Percentiles rank a stretch among this genome's conserved stretches.
phyloP scores from a whole-genome alignment of 1,140 invertebrate species.

The Dolichoris vasculosae region DNA sequence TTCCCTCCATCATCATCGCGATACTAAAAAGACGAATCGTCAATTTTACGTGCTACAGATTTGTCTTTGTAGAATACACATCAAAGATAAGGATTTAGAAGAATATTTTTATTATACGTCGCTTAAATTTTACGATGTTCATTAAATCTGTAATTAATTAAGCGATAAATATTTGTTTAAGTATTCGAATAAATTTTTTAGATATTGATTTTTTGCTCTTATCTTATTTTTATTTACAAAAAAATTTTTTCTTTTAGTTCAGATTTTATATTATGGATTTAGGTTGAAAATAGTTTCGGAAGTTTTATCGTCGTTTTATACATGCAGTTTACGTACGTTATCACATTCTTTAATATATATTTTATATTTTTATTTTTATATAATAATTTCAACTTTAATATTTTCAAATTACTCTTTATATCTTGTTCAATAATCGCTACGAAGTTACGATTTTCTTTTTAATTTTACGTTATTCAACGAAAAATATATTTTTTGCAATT shows the following conservation, averaged over 20 bases:
- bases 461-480: too few species aligned
- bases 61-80: not conserved
- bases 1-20: not conserved
- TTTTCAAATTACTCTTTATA: too few species aligned
- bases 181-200: not conserved
- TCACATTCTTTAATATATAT: not conserved
- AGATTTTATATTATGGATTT: too few species aligned
- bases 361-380: too few species aligned
- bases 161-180: too few species aligned
- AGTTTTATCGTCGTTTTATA: not conserved
- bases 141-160: not conserved
- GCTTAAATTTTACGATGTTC: not conserved
- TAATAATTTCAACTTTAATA: too few species aligned
- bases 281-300: not conserved
- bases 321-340: too few species aligned
- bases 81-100: not conserved
- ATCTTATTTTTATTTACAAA: not conserved
- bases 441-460: too few species aligned
- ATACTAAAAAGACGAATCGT: not conserved
- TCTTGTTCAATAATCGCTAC: too few species aligned
- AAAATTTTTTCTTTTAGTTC: not conserved
- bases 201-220: not conserved
- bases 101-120: not conserved
- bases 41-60: not conserved
- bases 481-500: too few species aligned